These are phyloP conservation scores for Rhodophaea formosa DNA, from an alignment of 2,888 invertebrate species.

Conservation along the genomic window DNA sequence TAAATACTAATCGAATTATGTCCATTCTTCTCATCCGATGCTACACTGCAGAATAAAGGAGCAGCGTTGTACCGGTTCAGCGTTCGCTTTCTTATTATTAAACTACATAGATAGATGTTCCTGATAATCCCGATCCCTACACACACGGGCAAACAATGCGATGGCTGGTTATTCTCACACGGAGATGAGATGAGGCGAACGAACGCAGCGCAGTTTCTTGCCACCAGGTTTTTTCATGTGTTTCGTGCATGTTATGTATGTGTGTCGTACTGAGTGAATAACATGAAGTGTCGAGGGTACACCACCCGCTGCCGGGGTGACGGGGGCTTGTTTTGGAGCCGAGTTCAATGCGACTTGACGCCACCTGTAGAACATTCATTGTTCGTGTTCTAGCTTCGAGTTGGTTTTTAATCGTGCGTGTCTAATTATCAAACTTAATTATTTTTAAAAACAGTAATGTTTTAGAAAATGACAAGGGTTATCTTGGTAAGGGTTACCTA, in stretches of 20 bases:
- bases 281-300: slow-evolving; percentile 55
- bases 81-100: slow-evolving; percentile 18
- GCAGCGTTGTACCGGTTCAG: slow-evolving; percentile 4
- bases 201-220: slow-evolving; percentile 59
- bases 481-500: too few relatives aligned
- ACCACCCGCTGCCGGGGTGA: slow-evolving; percentile 35
- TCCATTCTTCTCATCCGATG: neutral
- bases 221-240: slow-evolving; percentile 50
- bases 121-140: slow-evolving; percentile 34
- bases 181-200: slow-evolving; percentile 51
- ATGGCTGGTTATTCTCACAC: slow-evolving; percentile 44
- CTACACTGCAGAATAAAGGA: neutral
- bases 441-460: too few relatives aligned
- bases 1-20: slow-evolving; percentile 23
- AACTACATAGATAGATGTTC: slow-evolving; percentile 25
- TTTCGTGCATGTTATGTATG: slow-evolving; percentile 33
- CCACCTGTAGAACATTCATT: slow-evolving; percentile 50
- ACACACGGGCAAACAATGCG: slow-evolving; percentile 38
- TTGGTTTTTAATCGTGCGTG: neutral
- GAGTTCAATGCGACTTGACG: slow-evolving; percentile 63
- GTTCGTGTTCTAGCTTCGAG: slow-evolving; percentile 10
- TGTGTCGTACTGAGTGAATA: slow-evolving; percentile 46
- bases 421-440: neutral
- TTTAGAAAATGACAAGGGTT: too few relatives aligned
- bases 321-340: slow-evolving; percentile 46